Evolutionary conservation across 1,140 invertebrate species (phyloP).

Genomic region (Himalopsyche phryganea): DNA sequence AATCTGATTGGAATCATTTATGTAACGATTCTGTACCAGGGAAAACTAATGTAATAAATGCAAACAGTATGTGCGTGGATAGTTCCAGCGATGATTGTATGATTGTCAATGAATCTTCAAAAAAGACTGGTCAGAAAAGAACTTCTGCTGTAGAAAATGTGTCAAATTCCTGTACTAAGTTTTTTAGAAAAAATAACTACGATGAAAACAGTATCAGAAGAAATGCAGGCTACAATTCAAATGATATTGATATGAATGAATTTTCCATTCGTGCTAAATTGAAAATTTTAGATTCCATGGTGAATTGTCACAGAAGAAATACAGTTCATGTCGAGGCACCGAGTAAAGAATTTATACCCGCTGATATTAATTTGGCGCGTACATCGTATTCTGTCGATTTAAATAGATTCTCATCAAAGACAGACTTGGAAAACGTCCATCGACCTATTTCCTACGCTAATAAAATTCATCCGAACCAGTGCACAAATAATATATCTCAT

Average conservation of each 20-base stretch:
- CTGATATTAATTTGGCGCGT: constrained; percentile 38
- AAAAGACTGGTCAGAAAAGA: not conserved
- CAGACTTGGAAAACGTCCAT: not conserved
- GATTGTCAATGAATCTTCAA: constrained; percentile 2
- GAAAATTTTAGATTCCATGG: constrained; percentile 29
- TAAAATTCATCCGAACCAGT: not conserved
- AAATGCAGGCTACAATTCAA: too few relatives aligned
- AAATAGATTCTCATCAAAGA: constrained; percentile 31
- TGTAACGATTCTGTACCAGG: not conserved
- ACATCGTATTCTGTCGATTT: constrained; percentile 41
- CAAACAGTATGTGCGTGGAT: constrained; percentile 14
- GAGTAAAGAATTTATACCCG: constrained; percentile 38
- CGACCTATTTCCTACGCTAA: not conserved
- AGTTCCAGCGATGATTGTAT: constrained; percentile 28
- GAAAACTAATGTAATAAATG: not conserved
- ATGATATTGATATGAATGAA: not conserved
- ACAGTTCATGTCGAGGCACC: constrained; percentile 39
- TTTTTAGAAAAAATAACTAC: too few relatives aligned
- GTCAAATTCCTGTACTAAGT: too few relatives aligned
- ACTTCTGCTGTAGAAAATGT: too few relatives aligned
- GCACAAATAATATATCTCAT: not conserved
- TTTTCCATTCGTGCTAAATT: constrained; percentile 11
- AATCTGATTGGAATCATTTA: too few relatives aligned
- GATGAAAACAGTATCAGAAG: too few relatives aligned
- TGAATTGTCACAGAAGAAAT: constrained; percentile 27